A percentile compares a stretch with the other conserved stretches of the same genome.
Conservation (phyloP, 2,113 vertebrate genomes). For the Pelecanoides urinatrix region DNA sequence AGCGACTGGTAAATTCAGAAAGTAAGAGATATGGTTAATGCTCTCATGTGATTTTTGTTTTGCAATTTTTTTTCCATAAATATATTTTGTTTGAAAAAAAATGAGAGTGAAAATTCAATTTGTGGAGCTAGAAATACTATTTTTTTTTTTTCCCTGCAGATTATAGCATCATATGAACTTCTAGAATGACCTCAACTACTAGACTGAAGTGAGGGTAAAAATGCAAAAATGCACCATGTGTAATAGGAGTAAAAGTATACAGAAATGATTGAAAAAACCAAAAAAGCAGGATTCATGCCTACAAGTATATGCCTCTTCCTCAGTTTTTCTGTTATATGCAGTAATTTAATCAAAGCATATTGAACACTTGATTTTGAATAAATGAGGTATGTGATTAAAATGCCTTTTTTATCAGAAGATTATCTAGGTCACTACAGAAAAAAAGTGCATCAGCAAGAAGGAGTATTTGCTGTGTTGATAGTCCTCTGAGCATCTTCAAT, state of each 20-base stretch:
- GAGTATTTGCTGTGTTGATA: constrained; percentile 64
- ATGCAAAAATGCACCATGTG: background rate
- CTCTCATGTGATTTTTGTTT: background rate
- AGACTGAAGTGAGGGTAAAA: background rate
- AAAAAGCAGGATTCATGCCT: background rate
- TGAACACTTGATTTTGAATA: background rate
- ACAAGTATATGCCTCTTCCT: background rate
- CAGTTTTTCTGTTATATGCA: background rate
- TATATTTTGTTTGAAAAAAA: background rate
- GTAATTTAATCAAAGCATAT: background rate
- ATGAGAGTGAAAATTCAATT: background rate
- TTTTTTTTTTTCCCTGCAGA: background rate
- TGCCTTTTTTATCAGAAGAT: constrained; percentile 37
- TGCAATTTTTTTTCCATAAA: background rate
- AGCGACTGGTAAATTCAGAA: background rate
- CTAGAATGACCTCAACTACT: background rate
- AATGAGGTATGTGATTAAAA: constrained; percentile 11
- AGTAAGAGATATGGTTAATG: background rate
- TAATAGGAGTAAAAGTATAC: background rate
- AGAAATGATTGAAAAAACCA: background rate
- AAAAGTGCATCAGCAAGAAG: constrained; percentile 40
- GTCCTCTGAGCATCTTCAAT: constrained; percentile 57
- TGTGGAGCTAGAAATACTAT: background rate
- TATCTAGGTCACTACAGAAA: constrained; percentile 46
- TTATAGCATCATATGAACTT: background rate